phyloP scores from a whole-genome alignment of 2,113 vertebrate genomes.

The Phrynocephalus versicolor region DNA sequence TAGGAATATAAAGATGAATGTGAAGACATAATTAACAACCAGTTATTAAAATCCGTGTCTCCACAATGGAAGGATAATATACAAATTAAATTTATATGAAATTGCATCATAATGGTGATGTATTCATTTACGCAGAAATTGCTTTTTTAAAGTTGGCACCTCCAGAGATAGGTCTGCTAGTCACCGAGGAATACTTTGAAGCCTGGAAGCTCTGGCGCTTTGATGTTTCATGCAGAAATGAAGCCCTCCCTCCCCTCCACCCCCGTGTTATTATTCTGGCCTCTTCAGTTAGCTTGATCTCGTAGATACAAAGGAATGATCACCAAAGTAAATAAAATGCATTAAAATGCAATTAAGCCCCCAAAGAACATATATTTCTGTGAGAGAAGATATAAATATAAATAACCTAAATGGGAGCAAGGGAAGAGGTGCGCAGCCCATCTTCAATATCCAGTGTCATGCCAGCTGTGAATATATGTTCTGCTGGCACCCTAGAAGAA shows the following conservation, averaged over 20 bases:
- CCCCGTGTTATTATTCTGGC: slow-evolving; percentile 29
- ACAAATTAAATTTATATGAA: slow-evolving; percentile 36
- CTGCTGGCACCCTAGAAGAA: background rate
- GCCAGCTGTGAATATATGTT: background rate
- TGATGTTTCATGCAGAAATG: slow-evolving; percentile 56
- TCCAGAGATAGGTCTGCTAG: slow-evolving; percentile 35
- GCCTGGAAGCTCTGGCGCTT: slow-evolving; percentile 47
- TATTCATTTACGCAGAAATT: slow-evolving; percentile 51
- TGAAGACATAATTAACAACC: slow-evolving; percentile 39
- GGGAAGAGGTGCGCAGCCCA: too few species aligned
- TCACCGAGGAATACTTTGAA: slow-evolving; percentile 58
- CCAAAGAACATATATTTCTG: background rate
- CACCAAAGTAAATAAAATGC: background rate
- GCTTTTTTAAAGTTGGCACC: slow-evolving; percentile 44
- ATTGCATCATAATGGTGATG: slow-evolving; percentile 35
- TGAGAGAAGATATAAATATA: background rate
- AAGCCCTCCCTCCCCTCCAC: background rate
- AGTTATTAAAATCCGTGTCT: slow-evolving; percentile 14
- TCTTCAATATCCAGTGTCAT: background rate
- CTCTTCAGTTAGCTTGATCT: slow-evolving; percentile 13
- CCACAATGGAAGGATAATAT: slow-evolving; percentile 1
- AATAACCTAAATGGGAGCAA: accelerated
- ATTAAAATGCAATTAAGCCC: background rate
- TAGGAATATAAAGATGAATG: slow-evolving; percentile 27
- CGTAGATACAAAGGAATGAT: background rate